Percentiles rank a stretch among this genome's conserved stretches.
Evolutionary conservation across 2,113 vertebrate species (phyloP).

Genomic region (Lepus europaeus): DNA sequence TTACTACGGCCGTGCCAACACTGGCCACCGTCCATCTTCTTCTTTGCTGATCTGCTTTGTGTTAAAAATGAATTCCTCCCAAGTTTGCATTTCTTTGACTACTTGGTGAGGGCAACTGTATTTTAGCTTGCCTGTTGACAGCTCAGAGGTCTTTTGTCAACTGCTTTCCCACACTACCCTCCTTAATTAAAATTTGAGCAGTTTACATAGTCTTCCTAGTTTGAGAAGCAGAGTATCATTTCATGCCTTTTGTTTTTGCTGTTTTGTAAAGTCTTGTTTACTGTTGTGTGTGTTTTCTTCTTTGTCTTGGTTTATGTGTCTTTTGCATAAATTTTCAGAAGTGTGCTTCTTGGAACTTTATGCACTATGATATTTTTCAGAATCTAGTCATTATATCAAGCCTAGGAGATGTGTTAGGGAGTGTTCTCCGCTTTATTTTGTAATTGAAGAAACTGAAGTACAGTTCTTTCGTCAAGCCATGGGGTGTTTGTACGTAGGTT

Average conservation of each 20-base stretch:
- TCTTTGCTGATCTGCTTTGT: background rate
- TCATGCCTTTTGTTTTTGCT: background rate
- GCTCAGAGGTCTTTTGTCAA: background rate
- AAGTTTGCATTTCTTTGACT: background rate
- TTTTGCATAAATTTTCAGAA: background rate
- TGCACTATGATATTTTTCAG: background rate
- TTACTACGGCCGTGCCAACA: background rate
- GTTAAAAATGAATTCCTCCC: background rate
- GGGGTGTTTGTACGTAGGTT: background rate
- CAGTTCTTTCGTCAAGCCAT: background rate
- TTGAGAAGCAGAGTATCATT: background rate
- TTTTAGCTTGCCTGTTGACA: conserved; percentile 7
- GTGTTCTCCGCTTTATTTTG: background rate
- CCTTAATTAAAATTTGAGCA: background rate
- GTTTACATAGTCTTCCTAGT: background rate
- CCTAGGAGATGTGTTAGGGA: background rate
- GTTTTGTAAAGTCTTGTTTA: background rate
- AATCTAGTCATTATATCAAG: background rate
- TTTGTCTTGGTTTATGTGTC: background rate
- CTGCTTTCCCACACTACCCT: background rate
- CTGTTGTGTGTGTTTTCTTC: background rate
- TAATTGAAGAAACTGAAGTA: background rate
- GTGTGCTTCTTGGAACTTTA: background rate
- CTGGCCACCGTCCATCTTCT: background rate
- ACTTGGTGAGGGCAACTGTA: background rate